Evolutionary conservation across 2,888 invertebrate species (phyloP).

Genomic region (Chrysolina americana): DNA sequence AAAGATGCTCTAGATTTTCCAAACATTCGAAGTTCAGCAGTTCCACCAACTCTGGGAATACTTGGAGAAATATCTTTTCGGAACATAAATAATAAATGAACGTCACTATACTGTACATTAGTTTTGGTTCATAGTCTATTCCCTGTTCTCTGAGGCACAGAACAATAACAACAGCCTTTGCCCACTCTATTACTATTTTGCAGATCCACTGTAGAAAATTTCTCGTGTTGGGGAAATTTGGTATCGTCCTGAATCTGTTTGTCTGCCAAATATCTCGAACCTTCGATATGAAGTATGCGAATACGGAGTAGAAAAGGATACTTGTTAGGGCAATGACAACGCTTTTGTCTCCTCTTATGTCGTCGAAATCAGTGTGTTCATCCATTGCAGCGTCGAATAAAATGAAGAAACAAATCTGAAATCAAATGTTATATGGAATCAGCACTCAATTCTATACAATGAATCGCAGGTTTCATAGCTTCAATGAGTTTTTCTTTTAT

Average conservation of each 20-base stretch:
- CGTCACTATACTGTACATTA: constrained; percentile 76
- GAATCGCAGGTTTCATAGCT: no score
- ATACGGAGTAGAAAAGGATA: constrained; percentile 66
- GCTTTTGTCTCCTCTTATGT: constrained; percentile 55
- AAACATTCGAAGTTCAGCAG: constrained; percentile 75
- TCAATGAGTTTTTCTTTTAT: no score
- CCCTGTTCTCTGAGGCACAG: constrained; percentile 81
- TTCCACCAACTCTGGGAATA: constrained; percentile 74
- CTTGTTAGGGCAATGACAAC: constrained; percentile 65
- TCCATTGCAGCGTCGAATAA: constrained; percentile 60
- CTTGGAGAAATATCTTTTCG: constrained; percentile 79
- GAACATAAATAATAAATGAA: constrained; percentile 80
- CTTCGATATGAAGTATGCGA: constrained; percentile 65
- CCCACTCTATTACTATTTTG: constrained; percentile 83
- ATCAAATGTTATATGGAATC: constrained; percentile 1
- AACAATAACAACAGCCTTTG: constrained; percentile 76
- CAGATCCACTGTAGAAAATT: constrained; percentile 64
- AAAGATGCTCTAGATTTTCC: constrained; percentile 80
- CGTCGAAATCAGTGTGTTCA: constrained; percentile 44
- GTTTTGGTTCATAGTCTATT: constrained; percentile 79
- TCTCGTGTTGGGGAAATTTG: constrained; percentile 44
- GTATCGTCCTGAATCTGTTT: constrained; percentile 49
- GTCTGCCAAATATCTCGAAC: constrained; percentile 61
- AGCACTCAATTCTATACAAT: no score
- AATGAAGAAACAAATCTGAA: constrained; percentile 62